Conservation (phyloP, 2,888 invertebrate species). For the Mystacides longicornis region DNA sequence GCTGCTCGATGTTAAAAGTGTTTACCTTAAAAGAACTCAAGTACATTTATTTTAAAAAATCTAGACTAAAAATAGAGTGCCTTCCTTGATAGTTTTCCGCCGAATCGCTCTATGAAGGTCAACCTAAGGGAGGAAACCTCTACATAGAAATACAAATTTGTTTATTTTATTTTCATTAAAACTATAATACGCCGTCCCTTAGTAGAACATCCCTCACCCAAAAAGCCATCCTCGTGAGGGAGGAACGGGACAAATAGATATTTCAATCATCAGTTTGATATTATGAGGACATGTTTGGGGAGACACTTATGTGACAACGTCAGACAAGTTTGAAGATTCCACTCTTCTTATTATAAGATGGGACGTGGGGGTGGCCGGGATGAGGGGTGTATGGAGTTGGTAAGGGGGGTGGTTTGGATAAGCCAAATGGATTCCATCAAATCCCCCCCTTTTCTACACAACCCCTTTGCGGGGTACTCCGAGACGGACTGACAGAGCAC, state of each 20-base stretch:
- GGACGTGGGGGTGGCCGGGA: constrained; percentile 27
- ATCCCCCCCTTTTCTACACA: constrained; percentile 12
- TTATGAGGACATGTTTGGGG: constrained; percentile 1
- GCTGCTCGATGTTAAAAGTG: no score
- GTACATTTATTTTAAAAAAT: no score
- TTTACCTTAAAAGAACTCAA: no score
- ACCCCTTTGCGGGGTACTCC: constrained; percentile 13
- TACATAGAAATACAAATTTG: no score
- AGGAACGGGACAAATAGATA: not conserved
- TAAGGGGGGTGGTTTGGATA: constrained; percentile 28
- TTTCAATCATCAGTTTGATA: constrained; percentile 1
- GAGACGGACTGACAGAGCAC: constrained; percentile 4
- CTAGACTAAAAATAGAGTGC: no score
- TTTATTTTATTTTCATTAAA: not conserved
- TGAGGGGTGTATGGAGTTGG: constrained; percentile 35
- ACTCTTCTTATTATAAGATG: constrained; percentile 2
- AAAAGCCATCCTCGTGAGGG: no score
- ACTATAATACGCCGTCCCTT: no score
- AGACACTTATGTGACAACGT: constrained; percentile 8
- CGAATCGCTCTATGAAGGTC: no score
- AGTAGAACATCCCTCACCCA: no score
- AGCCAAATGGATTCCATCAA: constrained; percentile 26
- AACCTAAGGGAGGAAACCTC: no score
- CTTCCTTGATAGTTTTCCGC: no score
- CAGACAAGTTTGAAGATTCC: constrained; percentile 7